phyloP scores from a whole-genome alignment of 2,888 invertebrate genomes.

The Nemapogon koenigi region DNA sequence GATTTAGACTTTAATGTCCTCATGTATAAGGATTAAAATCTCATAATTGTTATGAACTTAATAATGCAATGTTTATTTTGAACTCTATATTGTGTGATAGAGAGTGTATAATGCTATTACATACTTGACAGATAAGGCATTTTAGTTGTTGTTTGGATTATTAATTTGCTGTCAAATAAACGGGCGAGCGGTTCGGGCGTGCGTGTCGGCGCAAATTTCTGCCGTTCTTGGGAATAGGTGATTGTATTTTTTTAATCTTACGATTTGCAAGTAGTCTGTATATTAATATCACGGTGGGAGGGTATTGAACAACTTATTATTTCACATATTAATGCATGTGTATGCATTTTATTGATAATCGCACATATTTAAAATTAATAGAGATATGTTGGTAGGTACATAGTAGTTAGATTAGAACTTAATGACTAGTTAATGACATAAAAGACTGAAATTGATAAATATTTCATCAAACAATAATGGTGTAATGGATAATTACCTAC shows the following conservation, averaged over 20 bases:
- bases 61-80: background rate
- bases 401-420: no score
- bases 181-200: conserved; percentile 64
- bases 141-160: conserved; percentile 45
- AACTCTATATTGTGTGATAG: conserved; percentile 21
- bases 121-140: conserved; percentile 39
- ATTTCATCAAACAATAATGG: no score
- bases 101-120: conserved; percentile 47
- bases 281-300: no score
- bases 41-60: conserved; percentile 37
- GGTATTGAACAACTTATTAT: no score
- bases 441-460: no score
- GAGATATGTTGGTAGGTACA: no score
- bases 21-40: conserved; percentile 55
- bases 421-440: no score
- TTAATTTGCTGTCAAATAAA: conserved; percentile 67
- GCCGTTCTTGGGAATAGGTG: conserved; percentile 61
- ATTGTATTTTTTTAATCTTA: conserved; percentile 60
- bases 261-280: no score
- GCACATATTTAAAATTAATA: no score
- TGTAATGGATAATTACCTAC: no score
- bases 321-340: no score
- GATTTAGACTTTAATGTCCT: conserved; percentile 58
- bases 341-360: no score
- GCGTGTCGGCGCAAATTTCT: conserved; percentile 63